Percentiles rank a stretch among this genome's conserved stretches.
phyloP scores from a whole-genome alignment of 2,888 invertebrate genomes.

The Cephus runcator region DNA sequence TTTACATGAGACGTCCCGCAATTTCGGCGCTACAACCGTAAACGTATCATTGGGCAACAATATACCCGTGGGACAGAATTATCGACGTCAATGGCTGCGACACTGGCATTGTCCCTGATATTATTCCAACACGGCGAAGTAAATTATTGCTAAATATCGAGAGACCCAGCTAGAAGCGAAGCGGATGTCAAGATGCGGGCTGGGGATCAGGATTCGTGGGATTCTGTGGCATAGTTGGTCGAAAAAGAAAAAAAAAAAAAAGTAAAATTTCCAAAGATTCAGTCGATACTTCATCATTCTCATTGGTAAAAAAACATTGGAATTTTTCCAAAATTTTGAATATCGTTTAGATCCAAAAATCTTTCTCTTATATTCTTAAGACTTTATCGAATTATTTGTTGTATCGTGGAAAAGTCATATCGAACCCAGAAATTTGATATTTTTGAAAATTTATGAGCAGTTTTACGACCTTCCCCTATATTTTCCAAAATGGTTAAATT shows the following conservation, averaged over 20 bases:
- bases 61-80: conserved; percentile 52
- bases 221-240: conserved; percentile 15
- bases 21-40: conserved; percentile 10
- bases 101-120: conserved; percentile 14
- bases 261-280: background rate
- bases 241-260: background rate
- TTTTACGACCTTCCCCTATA: conserved; percentile 11
- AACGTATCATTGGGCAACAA: conserved; percentile 44
- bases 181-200: conserved; percentile 57
- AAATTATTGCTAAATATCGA: conserved; percentile 50
- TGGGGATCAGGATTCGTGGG: conserved; percentile 41
- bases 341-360: too few relatives aligned
- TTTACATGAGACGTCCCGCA: conserved; percentile 24
- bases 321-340: too few relatives aligned
- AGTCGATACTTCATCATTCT: too few relatives aligned
- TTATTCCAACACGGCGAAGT: conserved; percentile 34
- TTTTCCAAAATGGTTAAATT: conserved; percentile 10
- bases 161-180: conserved; percentile 16
- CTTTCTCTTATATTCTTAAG: background rate
- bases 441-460: background rate
- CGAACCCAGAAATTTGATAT: background rate
- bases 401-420: background rate
- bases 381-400: background rate
- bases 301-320: background rate
- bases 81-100: conserved; percentile 13